These are phyloP conservation scores for Chloroclystis v-ata DNA, from an alignment of 2,888 invertebrate species.

Conservation along the genomic window DNA sequence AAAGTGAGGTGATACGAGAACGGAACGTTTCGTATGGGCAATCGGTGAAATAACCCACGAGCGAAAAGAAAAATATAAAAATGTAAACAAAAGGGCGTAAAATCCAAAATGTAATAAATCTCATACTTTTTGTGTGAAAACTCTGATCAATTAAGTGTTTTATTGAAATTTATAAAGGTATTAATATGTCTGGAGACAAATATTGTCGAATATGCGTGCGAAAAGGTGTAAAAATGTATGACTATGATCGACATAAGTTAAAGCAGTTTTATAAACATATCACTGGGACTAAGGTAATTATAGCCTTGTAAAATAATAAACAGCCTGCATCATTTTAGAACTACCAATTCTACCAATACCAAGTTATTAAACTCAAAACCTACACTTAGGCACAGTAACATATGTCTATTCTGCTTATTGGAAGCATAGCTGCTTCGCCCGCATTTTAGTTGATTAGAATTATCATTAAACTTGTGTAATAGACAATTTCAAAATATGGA, in stretches of 20 bases:
- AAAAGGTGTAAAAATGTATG: conserved; percentile 49
- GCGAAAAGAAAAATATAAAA: neutral
- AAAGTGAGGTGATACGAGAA: too few relatives aligned
- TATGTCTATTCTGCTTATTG: too few relatives aligned
- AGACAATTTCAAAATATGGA: too few relatives aligned
- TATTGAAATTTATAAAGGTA: neutral
- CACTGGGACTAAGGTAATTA: conserved; percentile 47
- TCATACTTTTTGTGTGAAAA: neutral
- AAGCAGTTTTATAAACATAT: conserved; percentile 59
- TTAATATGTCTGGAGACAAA: conserved; percentile 43
- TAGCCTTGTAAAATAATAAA: too few relatives aligned
- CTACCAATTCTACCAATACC: too few relatives aligned
- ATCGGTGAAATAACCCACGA: neutral
- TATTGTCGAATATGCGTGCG: conserved; percentile 57
- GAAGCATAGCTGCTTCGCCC: too few relatives aligned
- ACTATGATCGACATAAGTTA: conserved; percentile 45
- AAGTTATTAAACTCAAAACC: too few relatives aligned
- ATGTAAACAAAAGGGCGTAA: conserved; percentile 5
- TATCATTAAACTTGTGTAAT: too few relatives aligned
- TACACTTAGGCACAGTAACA: too few relatives aligned
- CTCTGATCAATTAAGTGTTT: neutral
- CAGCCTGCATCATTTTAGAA: too few relatives aligned
- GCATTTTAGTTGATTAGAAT: too few relatives aligned
- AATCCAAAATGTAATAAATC: neutral
- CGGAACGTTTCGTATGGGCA: too few relatives aligned